Percentiles rank a stretch among this genome's conserved stretches.
Evolutionary conservation across 2,797 vertebrate genomes (phyloP).

Genomic region (Danio albolineatus): DNA sequence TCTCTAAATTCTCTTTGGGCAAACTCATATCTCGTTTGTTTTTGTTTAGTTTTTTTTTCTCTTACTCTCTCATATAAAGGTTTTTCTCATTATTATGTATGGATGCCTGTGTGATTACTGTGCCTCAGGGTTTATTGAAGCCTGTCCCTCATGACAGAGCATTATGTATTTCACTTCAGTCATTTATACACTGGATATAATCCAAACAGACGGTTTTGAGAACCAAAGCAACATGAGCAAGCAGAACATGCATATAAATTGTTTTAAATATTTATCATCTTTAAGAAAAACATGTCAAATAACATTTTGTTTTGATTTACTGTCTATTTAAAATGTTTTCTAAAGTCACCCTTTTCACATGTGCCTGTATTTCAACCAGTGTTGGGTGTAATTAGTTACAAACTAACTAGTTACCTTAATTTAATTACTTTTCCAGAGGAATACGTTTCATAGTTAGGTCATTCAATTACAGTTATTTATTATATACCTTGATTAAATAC

Average conservation of each 20-base stretch:
- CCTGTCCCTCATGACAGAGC: background rate
- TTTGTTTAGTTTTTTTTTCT: background rate
- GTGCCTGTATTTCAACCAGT: no score
- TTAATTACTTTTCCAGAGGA: no score
- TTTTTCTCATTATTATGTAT: background rate
- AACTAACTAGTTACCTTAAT: no score
- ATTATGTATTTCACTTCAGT: background rate
- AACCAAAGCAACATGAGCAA: background rate
- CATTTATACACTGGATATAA: conserved; percentile 31
- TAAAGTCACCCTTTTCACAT: no score
- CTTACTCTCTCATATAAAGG: background rate
- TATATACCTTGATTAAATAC: no score
- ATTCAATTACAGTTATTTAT: no score
- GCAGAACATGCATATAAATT: conserved; percentile 9
- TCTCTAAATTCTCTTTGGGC: no score
- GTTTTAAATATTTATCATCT: background rate
- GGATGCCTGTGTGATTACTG: conserved; percentile 1
- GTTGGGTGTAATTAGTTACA: no score
- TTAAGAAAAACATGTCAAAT: background rate
- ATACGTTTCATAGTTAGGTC: no score
- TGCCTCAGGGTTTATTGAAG: conserved; percentile 8
- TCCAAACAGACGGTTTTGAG: conserved; percentile 8
- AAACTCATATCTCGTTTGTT: background rate
- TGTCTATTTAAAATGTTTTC: background rate
- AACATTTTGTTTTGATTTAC: background rate